phyloP scores from a whole-genome alignment of 2,113 vertebrate species.

The Pteronura brasiliensis region DNA sequence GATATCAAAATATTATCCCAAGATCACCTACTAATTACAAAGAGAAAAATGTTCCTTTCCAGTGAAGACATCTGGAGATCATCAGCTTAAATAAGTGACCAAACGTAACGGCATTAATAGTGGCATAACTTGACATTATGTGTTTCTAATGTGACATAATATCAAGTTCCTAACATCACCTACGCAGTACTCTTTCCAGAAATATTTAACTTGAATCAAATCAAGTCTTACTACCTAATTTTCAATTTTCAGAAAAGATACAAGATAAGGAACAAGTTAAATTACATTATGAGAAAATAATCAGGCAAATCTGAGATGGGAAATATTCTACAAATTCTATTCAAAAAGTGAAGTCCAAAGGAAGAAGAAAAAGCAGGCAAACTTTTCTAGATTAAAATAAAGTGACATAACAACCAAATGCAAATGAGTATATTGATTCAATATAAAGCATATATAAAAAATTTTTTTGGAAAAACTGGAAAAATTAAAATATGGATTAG shows the following conservation, averaged over 20 bases:
- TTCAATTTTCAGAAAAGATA: not conserved
- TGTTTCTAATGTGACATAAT: not conserved
- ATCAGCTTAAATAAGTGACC: not conserved
- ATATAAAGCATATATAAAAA: not conserved
- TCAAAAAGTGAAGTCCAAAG: not conserved
- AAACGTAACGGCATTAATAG: not conserved
- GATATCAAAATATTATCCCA: not conserved
- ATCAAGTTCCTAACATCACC: not conserved
- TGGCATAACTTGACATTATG: not conserved
- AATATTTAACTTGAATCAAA: not conserved
- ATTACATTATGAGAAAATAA: slow-evolving; percentile 1
- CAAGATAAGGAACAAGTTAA: not conserved
- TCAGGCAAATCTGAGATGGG: not conserved
- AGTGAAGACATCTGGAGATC: not conserved
- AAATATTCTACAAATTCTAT: not conserved
- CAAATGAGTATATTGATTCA: not conserved
- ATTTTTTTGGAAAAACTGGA: not conserved
- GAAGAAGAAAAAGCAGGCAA: not conserved
- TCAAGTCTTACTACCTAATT: not conserved
- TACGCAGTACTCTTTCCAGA: not conserved
- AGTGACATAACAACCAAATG: not conserved
- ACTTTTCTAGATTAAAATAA: not conserved
- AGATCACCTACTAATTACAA: not conserved
- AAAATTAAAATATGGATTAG: not conserved
- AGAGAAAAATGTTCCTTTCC: not conserved